These are phyloP conservation scores for Xenopus borealis DNA, from an alignment of 2,113 vertebrate species.

Conservation along the genomic window DNA sequence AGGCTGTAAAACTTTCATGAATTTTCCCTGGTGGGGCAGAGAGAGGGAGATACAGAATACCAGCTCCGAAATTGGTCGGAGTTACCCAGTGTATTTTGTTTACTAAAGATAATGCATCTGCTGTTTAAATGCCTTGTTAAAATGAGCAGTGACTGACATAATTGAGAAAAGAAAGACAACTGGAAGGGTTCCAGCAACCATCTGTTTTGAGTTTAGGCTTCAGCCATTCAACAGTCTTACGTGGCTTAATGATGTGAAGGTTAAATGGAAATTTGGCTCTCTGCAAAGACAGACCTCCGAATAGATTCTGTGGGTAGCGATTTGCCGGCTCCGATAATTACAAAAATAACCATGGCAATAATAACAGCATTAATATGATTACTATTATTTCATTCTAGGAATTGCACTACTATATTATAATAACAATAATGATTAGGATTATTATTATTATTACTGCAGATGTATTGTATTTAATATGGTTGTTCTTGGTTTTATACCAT, in stretches of 20 bases:
- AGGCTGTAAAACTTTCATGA: too few species aligned
- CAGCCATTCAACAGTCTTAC: conserved; percentile 43
- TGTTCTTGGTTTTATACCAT: too few species aligned
- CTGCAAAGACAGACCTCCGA: conserved; percentile 28
- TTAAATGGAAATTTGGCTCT: conserved; percentile 35
- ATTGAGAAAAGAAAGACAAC: conserved; percentile 37
- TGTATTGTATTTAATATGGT: too few species aligned
- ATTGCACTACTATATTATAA: too few species aligned
- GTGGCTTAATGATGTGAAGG: conserved; percentile 25
- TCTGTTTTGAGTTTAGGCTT: conserved; percentile 48
- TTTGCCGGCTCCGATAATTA: neutral
- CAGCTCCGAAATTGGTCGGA: neutral
- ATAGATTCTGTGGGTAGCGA: conserved; percentile 7
- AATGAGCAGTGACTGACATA: conserved; percentile 34
- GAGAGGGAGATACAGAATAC: too few species aligned
- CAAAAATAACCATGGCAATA: too few species aligned
- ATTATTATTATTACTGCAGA: too few species aligned
- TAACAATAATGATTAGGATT: too few species aligned
- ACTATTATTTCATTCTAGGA: too few species aligned
- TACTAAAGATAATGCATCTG: conserved; percentile 21
- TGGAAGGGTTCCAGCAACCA: conserved; percentile 35
- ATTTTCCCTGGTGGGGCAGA: too few species aligned
- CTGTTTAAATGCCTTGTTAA: conserved; percentile 31
- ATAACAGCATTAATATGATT: too few species aligned
- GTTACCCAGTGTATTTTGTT: conserved; percentile 15